Conservation (phyloP, 2,888 invertebrate species). For the Strigamia maritima region DNA sequence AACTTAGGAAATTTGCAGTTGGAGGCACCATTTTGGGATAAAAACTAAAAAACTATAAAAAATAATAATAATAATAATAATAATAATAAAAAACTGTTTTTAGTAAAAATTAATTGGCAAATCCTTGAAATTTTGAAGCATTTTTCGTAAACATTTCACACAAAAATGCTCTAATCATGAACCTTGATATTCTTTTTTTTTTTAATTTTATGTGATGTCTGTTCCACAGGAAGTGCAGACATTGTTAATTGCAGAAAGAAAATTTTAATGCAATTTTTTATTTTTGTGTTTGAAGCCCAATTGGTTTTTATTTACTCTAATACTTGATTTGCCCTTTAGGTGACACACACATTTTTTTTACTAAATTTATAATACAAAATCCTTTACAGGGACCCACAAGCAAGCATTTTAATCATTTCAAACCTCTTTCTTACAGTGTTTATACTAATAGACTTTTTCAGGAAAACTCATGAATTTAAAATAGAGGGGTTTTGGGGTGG, state of each 20-base stretch:
- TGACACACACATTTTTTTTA: neutral
- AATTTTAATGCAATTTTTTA: neutral
- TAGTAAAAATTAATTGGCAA: too few relatives aligned
- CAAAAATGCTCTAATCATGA: neutral
- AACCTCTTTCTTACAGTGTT: conserved; percentile 37
- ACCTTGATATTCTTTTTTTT: neutral
- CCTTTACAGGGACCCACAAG: conserved; percentile 37
- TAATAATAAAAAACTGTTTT: too few relatives aligned
- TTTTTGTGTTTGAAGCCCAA: conserved; percentile 16
- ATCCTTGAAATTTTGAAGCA: neutral
- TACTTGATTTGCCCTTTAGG: conserved; percentile 37
- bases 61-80: too few relatives aligned
- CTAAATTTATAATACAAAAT: neutral
- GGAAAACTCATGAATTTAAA: neutral
- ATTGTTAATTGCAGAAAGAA: neutral
- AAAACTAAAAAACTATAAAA: too few relatives aligned
- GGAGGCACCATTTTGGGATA: too few relatives aligned
- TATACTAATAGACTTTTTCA: conserved; percentile 37
- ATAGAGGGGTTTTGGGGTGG: neutral
- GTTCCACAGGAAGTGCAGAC: conserved; percentile 4
- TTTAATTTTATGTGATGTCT: neutral
- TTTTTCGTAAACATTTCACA: neutral
- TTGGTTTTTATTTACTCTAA: conserved; percentile 14
- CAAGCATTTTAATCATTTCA: conserved; percentile 31
- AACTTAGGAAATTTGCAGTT: too few relatives aligned